A percentile compares a stretch with the other conserved stretches of the same genome.
These are phyloP conservation scores for Asteroscopus sphinx DNA, from an alignment of 2,888 invertebrate genomes.

Conservation along the genomic window DNA sequence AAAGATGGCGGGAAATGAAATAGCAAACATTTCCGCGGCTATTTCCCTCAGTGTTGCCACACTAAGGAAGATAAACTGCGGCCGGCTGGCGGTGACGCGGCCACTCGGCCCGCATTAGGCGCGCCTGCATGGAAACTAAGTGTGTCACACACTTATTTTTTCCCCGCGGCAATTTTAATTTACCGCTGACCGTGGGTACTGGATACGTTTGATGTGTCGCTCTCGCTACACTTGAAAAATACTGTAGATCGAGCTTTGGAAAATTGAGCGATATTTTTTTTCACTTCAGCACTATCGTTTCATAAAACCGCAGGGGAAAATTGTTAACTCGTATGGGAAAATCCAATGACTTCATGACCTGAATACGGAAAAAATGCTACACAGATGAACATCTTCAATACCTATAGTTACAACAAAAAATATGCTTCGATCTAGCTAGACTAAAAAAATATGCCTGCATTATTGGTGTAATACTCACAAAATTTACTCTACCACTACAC, in stretches of 20 bases:
- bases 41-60: constrained; percentile 83
- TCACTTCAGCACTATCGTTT: constrained; percentile 17
- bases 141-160: constrained; percentile 86
- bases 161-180: constrained; percentile 87
- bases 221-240: constrained; percentile 74
- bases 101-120: constrained; percentile 86
- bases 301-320: constrained; percentile 15
- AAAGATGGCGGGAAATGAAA: constrained; percentile 74
- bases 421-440: too few relatives aligned
- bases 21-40: constrained; percentile 83
- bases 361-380: background rate
- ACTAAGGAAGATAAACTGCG: constrained; percentile 86
- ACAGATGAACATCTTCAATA: too few relatives aligned
- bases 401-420: too few relatives aligned
- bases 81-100: constrained; percentile 83
- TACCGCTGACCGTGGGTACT: constrained; percentile 83
- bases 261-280: constrained; percentile 47
- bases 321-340: constrained; percentile 11
- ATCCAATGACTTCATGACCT: constrained; percentile 26
- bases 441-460: background rate
- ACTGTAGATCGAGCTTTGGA: constrained; percentile 66
- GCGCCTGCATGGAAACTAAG: constrained; percentile 82
- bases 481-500: constrained; percentile 16
- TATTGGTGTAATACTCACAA: background rate
- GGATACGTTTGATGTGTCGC: constrained; percentile 82